phyloP scores from a whole-genome alignment of 2,797 vertebrate species.

The Gadopsis bispinosus region DNA sequence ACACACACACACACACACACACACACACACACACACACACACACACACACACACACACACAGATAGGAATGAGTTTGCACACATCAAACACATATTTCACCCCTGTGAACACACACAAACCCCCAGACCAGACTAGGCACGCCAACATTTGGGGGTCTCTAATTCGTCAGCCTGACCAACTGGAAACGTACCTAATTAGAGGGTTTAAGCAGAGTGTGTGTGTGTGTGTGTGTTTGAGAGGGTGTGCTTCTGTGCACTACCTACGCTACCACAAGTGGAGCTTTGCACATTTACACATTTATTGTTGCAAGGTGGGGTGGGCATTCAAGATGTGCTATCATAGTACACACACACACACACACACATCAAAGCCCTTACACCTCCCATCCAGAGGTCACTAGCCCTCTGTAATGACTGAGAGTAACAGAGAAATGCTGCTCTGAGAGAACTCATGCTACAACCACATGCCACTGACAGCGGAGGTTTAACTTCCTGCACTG shows the following conservation, averaged over 20 bases:
- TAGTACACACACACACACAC: conserved; percentile 1
- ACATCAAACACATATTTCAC: conserved; percentile 42
- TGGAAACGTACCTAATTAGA: conserved; percentile 74
- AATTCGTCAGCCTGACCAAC: conserved; percentile 67
- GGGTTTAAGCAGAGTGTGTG: conserved; percentile 41
- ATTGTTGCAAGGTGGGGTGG: conserved; percentile 30
- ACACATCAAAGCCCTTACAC: conserved; percentile 32
- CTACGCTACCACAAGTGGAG: conserved; percentile 13
- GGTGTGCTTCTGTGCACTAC: conserved; percentile 5
- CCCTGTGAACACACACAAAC: conserved; percentile 32
- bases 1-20: neutral
- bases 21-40: neutral
- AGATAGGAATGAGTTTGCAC: neutral
- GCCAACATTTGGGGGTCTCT: conserved; percentile 60
- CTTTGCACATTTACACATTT: conserved; percentile 32
- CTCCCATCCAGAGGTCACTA: conserved; percentile 52
- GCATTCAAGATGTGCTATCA: conserved; percentile 13
- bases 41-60: neutral
- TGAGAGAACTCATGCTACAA: neutral
- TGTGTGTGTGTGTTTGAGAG: neutral
- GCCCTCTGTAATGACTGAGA: conserved; percentile 32
- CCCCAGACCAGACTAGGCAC: conserved; percentile 41
- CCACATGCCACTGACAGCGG: neutral
- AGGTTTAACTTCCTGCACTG: conserved; percentile 7
- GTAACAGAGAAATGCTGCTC: neutral